Base-by-base conservation (phyloP, 2,888 invertebrate genomes). In the Erpobdella octoculata region DNA sequence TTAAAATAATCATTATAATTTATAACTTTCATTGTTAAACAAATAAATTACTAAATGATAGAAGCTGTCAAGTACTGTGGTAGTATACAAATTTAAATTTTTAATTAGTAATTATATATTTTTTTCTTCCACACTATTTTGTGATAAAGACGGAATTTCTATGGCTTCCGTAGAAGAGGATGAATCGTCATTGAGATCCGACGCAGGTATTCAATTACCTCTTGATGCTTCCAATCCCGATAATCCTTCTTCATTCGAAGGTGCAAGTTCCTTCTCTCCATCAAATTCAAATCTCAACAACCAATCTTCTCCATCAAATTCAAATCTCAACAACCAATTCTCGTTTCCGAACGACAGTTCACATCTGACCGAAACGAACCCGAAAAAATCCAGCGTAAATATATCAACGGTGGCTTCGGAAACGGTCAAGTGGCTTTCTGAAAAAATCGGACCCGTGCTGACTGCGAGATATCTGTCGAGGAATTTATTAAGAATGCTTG, bases 401-500 rank as follows among this genome's bases (percentile, higher is more conserved):
- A 58, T 69, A 21, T 58, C 80, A 33, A 79, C 82, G 73, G 78
- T 82, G 25, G 81, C 83, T 0, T 76, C 78, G 1, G 82, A 83
- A 46, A 81, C 79, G 58, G 78, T 83, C 28, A 88, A 92, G 74
- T 96, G 96, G 95, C 81, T 97, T 73, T 89, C 93, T 0, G 92
- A 94, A 84, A 88, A 94, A 75, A 85, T 97, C 25, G 97, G 97
- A 0, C 96, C 97, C 0, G 92, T 96, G 64, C 86, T 97, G 33
- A 93, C 93, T 0, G 92, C 95, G 53, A 89, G 91, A 77, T 90
- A 92, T 84, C 86, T 97, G 36, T 91, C 94, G 0, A 87, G 92
- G 73, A 95, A 95, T 85, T 86, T 98, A 75, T 85, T 97, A 15
- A 89, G 94, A 79, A 94, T 97, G 91, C 84, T 97, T 70, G 91